Conservation (phyloP, 2,888 invertebrate species). For the Zygogramma bicolorata region DNA sequence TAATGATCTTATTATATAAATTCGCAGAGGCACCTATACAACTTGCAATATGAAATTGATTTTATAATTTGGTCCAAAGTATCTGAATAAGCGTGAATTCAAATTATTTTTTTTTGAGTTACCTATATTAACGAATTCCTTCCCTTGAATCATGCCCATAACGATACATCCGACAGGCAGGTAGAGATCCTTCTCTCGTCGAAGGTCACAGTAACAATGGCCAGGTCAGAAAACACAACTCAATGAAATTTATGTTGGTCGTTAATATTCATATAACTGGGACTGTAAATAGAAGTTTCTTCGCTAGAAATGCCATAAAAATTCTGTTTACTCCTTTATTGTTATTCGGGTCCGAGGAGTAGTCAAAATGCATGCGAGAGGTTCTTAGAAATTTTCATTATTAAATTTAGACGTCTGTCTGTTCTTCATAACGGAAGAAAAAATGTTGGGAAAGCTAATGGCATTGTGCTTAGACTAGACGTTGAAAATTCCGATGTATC, state of each 20-base stretch:
- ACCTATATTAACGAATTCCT: slow-evolving; percentile 9
- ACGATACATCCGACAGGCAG: slow-evolving; percentile 37
- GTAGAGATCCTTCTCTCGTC: slow-evolving; percentile 49
- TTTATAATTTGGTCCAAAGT: slow-evolving; percentile 1
- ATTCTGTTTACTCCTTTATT: slow-evolving; percentile 49
- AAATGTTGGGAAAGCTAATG: too few relatives aligned
- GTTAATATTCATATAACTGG: slow-evolving; percentile 56
- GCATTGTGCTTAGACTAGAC: too few relatives aligned
- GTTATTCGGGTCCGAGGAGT: slow-evolving; percentile 32
- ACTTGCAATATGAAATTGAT: too few relatives aligned
- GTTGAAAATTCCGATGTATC: too few relatives aligned
- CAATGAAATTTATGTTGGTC: slow-evolving; percentile 55
- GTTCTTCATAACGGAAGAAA: background rate
- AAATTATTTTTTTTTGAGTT: background rate
- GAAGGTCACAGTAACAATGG: slow-evolving; percentile 53
- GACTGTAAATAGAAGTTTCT: slow-evolving; percentile 53
- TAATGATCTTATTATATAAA: too few relatives aligned
- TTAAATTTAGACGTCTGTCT: background rate
- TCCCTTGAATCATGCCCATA: slow-evolving; percentile 11
- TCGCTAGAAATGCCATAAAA: slow-evolving; percentile 49
- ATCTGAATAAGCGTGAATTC: background rate
- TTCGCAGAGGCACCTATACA: too few relatives aligned
- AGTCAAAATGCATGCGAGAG: background rate
- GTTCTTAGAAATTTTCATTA: background rate
- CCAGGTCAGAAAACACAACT: slow-evolving; percentile 54